These are phyloP conservation scores for Paedocypris micromegethes DNA, from an alignment of 2,797 vertebrate genomes.

Conservation along the genomic window DNA sequence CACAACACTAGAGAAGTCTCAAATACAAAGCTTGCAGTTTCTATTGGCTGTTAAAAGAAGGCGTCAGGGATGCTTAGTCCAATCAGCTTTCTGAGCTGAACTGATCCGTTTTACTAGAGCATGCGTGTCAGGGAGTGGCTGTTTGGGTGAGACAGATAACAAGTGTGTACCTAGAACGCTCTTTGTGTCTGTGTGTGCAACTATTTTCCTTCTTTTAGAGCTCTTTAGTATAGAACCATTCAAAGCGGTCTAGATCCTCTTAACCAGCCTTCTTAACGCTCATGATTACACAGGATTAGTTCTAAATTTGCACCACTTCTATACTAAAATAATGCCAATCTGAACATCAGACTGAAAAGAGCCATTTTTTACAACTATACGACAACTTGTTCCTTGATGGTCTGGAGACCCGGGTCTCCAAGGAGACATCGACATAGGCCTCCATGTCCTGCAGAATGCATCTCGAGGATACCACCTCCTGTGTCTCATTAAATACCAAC, in stretches of 20 bases:
- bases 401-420: slow-evolving; percentile 44
- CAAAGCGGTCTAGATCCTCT: slow-evolving; percentile 59
- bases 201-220: slow-evolving; percentile 25
- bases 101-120: not conserved
- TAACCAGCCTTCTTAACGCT: slow-evolving; percentile 50
- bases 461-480: slow-evolving; percentile 45
- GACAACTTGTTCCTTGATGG: slow-evolving; percentile 39
- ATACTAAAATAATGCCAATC: slow-evolving; percentile 39
- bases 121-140: slow-evolving; percentile 10
- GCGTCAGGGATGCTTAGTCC: not conserved
- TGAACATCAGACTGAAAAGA: slow-evolving; percentile 20
- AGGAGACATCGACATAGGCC: slow-evolving; percentile 41
- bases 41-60: not conserved
- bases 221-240: slow-evolving; percentile 30
- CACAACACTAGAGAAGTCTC: too few species aligned
- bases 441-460: slow-evolving; percentile 23
- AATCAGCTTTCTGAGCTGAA: slow-evolving; percentile 1
- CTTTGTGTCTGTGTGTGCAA: slow-evolving; percentile 14
- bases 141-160: slow-evolving; percentile 35
- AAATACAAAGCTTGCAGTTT: not conserved
- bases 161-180: slow-evolving; percentile 39
- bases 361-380: slow-evolving; percentile 30
- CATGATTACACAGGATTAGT: slow-evolving; percentile 66
- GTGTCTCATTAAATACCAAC: slow-evolving; percentile 50
- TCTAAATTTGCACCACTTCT: slow-evolving; percentile 56